Conservation (phyloP, 2,113 vertebrate genomes). For the Coturnix japonica region DNA sequence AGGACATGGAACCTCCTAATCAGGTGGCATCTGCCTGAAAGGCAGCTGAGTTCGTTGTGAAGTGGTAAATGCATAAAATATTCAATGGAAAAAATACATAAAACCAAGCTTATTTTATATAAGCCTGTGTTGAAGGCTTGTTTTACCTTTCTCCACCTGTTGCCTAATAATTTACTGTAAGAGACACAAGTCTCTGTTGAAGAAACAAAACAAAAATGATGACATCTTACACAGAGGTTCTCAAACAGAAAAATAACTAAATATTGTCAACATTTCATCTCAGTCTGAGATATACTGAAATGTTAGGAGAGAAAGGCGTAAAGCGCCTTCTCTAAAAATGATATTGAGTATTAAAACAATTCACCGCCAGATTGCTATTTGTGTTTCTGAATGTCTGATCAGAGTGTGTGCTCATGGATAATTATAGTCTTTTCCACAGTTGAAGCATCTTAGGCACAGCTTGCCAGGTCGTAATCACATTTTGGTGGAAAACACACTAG, state of each 20-base stretch:
- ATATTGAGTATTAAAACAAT: neutral
- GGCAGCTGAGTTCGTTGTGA: neutral
- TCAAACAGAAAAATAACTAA: neutral
- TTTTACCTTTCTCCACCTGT: neutral
- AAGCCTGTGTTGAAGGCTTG: neutral
- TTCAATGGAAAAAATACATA: neutral
- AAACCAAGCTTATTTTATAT: neutral
- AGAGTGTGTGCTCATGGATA: neutral
- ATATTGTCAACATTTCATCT: neutral
- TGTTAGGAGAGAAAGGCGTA: neutral
- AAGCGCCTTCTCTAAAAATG: neutral
- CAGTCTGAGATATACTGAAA: neutral
- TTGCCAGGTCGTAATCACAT: neutral
- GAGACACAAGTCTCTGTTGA: neutral
- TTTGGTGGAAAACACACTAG: neutral
- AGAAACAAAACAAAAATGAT: neutral
- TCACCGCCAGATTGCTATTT: neutral
- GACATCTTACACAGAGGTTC: neutral
- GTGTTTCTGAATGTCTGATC: neutral
- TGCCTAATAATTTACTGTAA: neutral
- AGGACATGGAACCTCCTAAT: neutral
- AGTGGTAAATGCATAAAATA: neutral
- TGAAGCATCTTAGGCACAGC: neutral
- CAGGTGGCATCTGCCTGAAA: neutral
- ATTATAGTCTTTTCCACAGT: neutral